Evolutionary conservation across 2,113 vertebrate genomes (phyloP).

Genomic region (Ageneiosus marmoratus): DNA sequence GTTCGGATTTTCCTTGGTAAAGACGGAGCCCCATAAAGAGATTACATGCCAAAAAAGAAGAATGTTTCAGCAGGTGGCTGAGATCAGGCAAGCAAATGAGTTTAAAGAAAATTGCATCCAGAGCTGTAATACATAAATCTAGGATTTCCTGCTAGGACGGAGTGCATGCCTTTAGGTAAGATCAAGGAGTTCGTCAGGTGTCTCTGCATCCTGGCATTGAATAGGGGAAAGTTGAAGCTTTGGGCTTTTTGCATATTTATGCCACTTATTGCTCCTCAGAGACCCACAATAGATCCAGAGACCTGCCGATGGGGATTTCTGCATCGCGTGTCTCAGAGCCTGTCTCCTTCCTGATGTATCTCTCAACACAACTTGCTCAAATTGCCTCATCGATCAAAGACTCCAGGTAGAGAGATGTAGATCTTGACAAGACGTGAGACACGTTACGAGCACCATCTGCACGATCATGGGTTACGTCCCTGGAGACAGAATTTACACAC

Average conservation of each 20-base stretch:
- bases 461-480: constrained; percentile 61
- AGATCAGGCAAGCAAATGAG: constrained; percentile 40
- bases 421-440: constrained; percentile 62
- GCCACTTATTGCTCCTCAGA: constrained; percentile 67
- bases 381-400: constrained; percentile 80
- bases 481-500: constrained; percentile 4
- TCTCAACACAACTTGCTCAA: constrained; percentile 70
- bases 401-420: constrained; percentile 70
- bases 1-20: constrained; percentile 24
- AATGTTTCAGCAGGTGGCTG: constrained; percentile 24
- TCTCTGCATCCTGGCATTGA: constrained; percentile 10
- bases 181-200: constrained; percentile 2
- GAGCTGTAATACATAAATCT: constrained; percentile 29
- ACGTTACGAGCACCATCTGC: constrained; percentile 65
- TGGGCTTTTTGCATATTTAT: constrained; percentile 72
- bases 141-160: not conserved
- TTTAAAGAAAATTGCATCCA: constrained; percentile 37
- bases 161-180: constrained; percentile 16
- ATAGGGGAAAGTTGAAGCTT: constrained; percentile 37
- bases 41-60: constrained; percentile 42
- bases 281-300: constrained; percentile 63
- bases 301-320: constrained; percentile 51
- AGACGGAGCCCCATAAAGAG: constrained; percentile 23
- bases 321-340: constrained; percentile 65
- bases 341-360: constrained; percentile 76